Conservation (phyloP, 2,797 vertebrate species). For the Myripristis murdjan region DNA sequence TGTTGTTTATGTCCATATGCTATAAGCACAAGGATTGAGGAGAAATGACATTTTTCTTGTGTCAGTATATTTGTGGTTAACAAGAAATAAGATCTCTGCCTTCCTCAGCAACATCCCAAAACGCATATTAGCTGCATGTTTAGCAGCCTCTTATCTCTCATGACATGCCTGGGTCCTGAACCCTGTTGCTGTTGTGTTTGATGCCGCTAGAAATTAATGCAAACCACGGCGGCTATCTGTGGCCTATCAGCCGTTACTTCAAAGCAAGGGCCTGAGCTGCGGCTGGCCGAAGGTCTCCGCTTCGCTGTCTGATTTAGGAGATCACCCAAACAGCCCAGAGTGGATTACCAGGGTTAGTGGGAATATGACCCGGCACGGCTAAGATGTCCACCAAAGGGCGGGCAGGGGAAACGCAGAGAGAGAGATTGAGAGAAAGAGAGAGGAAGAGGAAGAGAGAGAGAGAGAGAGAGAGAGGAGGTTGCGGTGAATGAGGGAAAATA, state of each 20-base stretch:
- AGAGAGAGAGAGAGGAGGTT: constrained; percentile 42
- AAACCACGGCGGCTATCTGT: constrained; percentile 40
- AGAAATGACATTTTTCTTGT: too few species aligned
- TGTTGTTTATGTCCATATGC: too few species aligned
- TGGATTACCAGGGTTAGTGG: constrained; percentile 72
- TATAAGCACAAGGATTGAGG: too few species aligned
- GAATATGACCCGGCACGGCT: constrained; percentile 60
- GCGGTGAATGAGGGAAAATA: constrained; percentile 21
- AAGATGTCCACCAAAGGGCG: constrained; percentile 51
- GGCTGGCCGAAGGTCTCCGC: constrained; percentile 55
- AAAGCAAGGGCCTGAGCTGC: constrained; percentile 51
- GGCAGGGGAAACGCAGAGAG: constrained; percentile 38
- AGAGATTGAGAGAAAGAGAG: constrained; percentile 41
- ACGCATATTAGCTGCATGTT: constrained; percentile 33
- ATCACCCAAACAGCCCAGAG: constrained; percentile 67
- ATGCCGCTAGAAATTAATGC: constrained; percentile 53
- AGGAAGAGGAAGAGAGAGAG: too few species aligned
- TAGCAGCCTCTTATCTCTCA: constrained; percentile 42
- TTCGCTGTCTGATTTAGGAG: constrained; percentile 56
- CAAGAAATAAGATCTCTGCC: too few species aligned
- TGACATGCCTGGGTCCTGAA: constrained; percentile 28
- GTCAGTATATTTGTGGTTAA: too few species aligned
- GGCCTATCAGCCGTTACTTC: constrained; percentile 66
- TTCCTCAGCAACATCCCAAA: background rate
- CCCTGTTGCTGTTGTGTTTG: constrained; percentile 39